Evolutionary conservation across 92 coral and sea anemone species (phyloP), one percentile per base, ranked within the genome.

Genomic region (Porites rus): DNA sequence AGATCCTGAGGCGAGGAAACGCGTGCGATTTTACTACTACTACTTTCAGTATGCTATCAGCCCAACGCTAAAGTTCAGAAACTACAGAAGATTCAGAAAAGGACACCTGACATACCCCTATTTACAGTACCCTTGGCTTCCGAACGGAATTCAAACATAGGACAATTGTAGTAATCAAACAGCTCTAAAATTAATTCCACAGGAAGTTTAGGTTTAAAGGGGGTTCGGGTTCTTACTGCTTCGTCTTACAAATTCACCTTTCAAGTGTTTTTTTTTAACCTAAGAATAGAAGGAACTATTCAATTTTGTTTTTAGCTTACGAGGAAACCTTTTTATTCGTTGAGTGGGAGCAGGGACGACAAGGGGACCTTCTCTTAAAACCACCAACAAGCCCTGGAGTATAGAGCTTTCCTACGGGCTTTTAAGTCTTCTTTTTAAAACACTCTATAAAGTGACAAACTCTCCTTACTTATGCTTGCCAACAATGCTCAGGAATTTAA

Each of bases 21-120:
- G 70, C 21, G 87, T 90, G 8, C 58, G 65, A 18, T 75, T 75
- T 60, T 85, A 90, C 63, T 68, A 76, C 84, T 51, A 77, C 8
- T 86, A 61, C 51, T 69, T 90, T 10, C 81, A 38, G 81, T 76
- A 74, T 60, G 72, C 72, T 58, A 38, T 90, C 0, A 90, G 65
- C 51, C 80, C 70, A 9, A 81, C 51, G 13, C 82, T 90, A 1
- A 72, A 86, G 58, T 56, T 65, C 59, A 62, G 91, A 62, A 90
- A 90, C 65, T 22, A 62, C 31, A 19, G 72, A 53, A 66, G 93
- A 80, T 75, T 75, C 22, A 69, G 22, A 7, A 69, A 53, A 1
- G 90, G 90, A 12, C 91, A 86, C 18, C 90, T 90, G 31, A 90
- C 88, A 1, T 90, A 90, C 43, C 93, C 93, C 0, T 90, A 90